A percentile compares a stretch with the other conserved stretches of the same genome.
phyloP scores from a whole-genome alignment of 2,113 vertebrate genomes.

The Peromyscus maniculatus region DNA sequence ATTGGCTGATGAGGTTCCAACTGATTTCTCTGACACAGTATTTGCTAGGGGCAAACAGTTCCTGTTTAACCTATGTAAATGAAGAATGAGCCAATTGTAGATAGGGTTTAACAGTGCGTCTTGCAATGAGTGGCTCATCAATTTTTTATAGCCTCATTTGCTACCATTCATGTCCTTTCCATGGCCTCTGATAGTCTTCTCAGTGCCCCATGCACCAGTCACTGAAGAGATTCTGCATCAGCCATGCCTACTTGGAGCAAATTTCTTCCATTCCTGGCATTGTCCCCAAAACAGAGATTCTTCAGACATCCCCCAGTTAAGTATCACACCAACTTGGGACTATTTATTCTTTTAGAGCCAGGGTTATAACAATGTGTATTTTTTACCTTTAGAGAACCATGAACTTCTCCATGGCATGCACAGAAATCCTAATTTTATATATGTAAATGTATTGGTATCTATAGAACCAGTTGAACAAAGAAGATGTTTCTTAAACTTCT shows the following conservation, averaged over 20 bases:
- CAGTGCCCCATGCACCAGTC: background rate
- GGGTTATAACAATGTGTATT: background rate
- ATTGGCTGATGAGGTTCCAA: background rate
- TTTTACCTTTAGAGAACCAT: background rate
- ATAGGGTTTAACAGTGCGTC: background rate
- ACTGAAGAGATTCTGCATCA: background rate
- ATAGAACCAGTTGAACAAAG: background rate
- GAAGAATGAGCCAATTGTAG: background rate
- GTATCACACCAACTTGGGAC: background rate
- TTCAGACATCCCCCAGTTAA: background rate
- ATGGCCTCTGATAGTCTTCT: background rate
- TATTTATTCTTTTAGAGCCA: background rate
- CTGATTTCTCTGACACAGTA: background rate
- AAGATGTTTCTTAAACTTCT: background rate
- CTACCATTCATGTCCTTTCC: rapidly evolving
- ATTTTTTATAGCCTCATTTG: background rate
- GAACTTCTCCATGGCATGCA: background rate
- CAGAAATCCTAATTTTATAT: background rate
- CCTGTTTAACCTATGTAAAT: background rate
- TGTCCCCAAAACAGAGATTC: background rate
- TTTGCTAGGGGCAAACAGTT: conserved; percentile 26
- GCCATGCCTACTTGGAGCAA: background rate
- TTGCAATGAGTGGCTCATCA: rapidly evolving
- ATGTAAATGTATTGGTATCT: background rate
- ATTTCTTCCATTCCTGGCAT: background rate